Percentiles rank a stretch among this genome's conserved stretches.
Conservation (phyloP, 2,113 vertebrate species). For the Balaenoptera acutorostrata region DNA sequence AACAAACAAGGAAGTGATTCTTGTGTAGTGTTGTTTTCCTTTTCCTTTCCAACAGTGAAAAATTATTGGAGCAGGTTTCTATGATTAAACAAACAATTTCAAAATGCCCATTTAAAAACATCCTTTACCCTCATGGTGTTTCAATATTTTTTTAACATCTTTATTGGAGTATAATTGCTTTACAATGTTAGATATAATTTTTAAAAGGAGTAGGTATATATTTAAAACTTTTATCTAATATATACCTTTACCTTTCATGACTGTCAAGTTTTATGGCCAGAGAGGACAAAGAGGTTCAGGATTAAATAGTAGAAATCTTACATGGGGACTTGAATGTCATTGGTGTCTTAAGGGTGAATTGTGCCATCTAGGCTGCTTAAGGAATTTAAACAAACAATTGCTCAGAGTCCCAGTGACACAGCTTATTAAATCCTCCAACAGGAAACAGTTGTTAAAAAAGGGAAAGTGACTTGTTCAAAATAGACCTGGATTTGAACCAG, state of each 20-base stretch:
- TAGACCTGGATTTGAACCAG: background rate
- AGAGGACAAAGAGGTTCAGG: background rate
- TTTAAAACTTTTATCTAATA: background rate
- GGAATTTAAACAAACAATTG: background rate
- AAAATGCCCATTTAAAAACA: background rate
- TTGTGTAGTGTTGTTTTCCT: background rate
- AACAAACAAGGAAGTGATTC: background rate
- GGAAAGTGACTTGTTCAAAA: background rate
- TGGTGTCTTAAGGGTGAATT: background rate
- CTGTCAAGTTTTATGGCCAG: background rate
- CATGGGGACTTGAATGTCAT: background rate
- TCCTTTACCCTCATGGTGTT: background rate
- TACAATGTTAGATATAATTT: background rate
- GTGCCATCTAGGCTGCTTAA: background rate
- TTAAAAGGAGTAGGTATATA: background rate
- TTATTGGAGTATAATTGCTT: no score
- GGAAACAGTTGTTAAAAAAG: background rate
- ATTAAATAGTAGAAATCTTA: background rate
- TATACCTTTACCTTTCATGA: background rate
- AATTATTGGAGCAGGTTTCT: background rate
- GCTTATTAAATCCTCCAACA: background rate
- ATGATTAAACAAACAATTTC: background rate
- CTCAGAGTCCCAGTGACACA: background rate
- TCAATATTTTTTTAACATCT: background rate
- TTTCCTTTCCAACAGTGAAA: background rate